Evolutionary conservation across 2,888 invertebrate species (phyloP), one percentile per base, ranked within the genome.

Genomic region (Cryptocheilus praepositus): DNA sequence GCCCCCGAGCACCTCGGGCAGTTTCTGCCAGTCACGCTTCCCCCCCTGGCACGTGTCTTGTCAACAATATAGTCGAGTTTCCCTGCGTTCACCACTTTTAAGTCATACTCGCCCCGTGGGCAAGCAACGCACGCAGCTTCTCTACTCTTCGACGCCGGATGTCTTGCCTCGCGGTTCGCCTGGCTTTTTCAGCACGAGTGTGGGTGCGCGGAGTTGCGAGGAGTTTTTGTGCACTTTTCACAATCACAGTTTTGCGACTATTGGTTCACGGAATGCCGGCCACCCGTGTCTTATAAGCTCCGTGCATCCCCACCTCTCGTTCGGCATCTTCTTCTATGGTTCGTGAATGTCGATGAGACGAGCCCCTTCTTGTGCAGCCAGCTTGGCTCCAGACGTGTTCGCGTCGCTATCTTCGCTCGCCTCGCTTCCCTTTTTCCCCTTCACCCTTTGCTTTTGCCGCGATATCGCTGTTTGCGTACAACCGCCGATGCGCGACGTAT

Each of bases 221-320:
- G 19, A 46, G 18, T 63, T 68, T 64, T 68, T 59, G 57, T 16
- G 36, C 59, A 58, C 63, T 46, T 36, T 36, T 44, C 61, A 65
- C 64, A 63, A 66, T 84, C 84, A 85, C 83, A 81, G 85, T 86
- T 87, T 88, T 81, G 83, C 85, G 83, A 87, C 85, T 86, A 86
- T 88, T 87, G 84, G 85, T 78, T 80, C 81, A 81, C 75, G 81
- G 77, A 36, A 36, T 36, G 80, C 78, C 78, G 80, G 81, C 74
- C 79, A 81, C 60, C 76, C 76, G 84, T 83, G 82, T 85, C 86
- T 89, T 88, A 89, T 89, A 89, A 88, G 83, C 88, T 82, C 79
- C 77, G 71, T 69, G 78, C n/a, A 63, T 83, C 88, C 88, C 88
- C 88, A 86, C 88, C 83, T 81, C 77, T 76, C 68, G 70, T 36